Evolutionary conservation across 2,113 vertebrate species (phyloP).

Genomic region (Urocynchramus pylzowi): DNA sequence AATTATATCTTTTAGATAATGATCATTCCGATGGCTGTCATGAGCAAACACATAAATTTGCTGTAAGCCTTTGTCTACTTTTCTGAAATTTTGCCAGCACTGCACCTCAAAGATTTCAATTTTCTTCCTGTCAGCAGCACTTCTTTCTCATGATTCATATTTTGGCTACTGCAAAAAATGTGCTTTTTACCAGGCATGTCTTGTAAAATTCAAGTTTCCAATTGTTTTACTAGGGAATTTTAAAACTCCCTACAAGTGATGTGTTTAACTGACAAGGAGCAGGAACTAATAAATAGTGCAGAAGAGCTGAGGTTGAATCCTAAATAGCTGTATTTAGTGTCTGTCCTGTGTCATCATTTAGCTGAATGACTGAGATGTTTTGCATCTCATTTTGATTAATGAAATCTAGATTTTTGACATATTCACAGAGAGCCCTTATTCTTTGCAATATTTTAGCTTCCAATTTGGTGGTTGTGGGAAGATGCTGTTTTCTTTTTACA

Average conservation of each 20-base stretch:
- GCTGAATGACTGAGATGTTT: neutral
- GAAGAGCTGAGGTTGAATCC: neutral
- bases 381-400: neutral
- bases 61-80: constrained; percentile 5
- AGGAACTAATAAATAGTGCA: neutral
- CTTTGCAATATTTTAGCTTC: neutral
- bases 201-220: neutral
- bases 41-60: neutral
- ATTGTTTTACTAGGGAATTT: neutral
- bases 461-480: neutral
- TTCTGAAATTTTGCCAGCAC: constrained; percentile 36
- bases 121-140: constrained; percentile 13
- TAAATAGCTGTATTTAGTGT: neutral
- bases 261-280: neutral
- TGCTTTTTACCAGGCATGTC: neutral
- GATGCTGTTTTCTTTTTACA: neutral
- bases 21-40: neutral
- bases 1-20: neutral
- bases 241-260: neutral
- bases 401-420: neutral
- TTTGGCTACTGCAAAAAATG: neutral
- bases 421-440: neutral
- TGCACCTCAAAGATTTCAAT: constrained; percentile 29
- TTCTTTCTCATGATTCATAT: neutral
- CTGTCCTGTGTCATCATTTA: no score